Base-by-base conservation (phyloP, 1,140 invertebrate species). In the Brachionus rubens region DNA sequence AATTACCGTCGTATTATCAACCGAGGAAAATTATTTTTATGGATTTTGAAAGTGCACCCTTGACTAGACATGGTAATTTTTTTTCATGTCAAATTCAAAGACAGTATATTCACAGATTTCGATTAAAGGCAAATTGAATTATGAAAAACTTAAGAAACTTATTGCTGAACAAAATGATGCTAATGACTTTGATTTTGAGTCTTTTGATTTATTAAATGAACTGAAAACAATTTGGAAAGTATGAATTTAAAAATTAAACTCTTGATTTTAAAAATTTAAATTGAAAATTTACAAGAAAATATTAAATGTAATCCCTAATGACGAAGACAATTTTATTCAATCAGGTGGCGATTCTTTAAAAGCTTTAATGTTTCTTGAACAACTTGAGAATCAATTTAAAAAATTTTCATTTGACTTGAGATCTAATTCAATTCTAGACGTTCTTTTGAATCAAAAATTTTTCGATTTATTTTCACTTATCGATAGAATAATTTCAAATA, bases 21-120 rank as follows among this genome's bases (percentile, higher is more conserved):
- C 59, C 59, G 4, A 41, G 59, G 24, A 65, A 65, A 24, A 65
- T 65, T 26, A 43, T 43, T 0, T 81, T 88, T 65, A 79, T 87
- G 28, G 79, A 84, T 78, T 79, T 88, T 9, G 79, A 85, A 40
- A 81, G 81, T 50, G 81, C 89, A 59, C 88, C 88, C 26, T 80
- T 87, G 26, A 88, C 85, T 72, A 76, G 79, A 70, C 87, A 89
- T 86, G 88, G 88, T 76, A 88, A 88, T 65, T 1, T 9, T 40
- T 41, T 40, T 10, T 43, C 10, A 12, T 62, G 3, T 36, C n/a
- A 62, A 14, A 16, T 62, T 62, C 16, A 33, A 16, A n/a, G n/a
- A n/a, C n/a, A n/a, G 19, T 36, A n/a, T 1, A 12, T 62, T 33
- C 14, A 6, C 16, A 16, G n/a, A 40, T 36, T 65, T 65, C 41